Conservation (phyloP, 2,797 vertebrate species). For the Oophaga sylvatica region DNA sequence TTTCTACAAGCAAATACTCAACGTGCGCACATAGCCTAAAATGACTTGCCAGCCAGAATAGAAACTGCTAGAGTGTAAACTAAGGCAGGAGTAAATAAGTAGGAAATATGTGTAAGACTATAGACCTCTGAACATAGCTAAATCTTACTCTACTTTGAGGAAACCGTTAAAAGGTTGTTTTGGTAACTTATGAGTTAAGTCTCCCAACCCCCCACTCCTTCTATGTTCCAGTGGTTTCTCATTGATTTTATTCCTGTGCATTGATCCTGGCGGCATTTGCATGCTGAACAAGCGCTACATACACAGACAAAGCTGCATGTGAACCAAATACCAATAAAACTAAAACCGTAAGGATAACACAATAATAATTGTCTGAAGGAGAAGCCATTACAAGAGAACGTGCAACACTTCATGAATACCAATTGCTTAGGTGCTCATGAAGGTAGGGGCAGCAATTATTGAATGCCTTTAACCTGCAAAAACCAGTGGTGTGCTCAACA, state of each 20-base stretch:
- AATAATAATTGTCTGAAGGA: slow-evolving; percentile 59
- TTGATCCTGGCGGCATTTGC: slow-evolving; percentile 53
- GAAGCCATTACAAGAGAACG: slow-evolving; percentile 52
- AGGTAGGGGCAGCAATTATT: slow-evolving; percentile 7
- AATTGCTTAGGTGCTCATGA: slow-evolving; percentile 3
- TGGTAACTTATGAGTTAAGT: slow-evolving; percentile 14
- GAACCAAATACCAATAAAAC: slow-evolving; percentile 57
- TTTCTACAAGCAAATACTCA: no score
- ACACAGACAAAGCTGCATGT: slow-evolving; percentile 54
- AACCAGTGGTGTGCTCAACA: background rate
- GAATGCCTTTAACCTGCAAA: slow-evolving; percentile 17
- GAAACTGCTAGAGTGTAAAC: no score
- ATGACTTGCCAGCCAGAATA: no score
- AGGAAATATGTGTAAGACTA: background rate
- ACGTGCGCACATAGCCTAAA: no score
- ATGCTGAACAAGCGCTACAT: slow-evolving; percentile 42
- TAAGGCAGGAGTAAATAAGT: background rate
- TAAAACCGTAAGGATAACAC: slow-evolving; percentile 58
- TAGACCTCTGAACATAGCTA: no score
- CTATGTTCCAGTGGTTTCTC: slow-evolving; percentile 32
- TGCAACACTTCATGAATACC: slow-evolving; percentile 42
- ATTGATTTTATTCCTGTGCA: slow-evolving; percentile 55
- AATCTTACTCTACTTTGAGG: background rate
- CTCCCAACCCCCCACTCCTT: slow-evolving; percentile 17
- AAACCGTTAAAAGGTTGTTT: background rate